Evolutionary conservation across 2,888 invertebrate species (phyloP).

Genomic region (Anthrax anthrax): DNA sequence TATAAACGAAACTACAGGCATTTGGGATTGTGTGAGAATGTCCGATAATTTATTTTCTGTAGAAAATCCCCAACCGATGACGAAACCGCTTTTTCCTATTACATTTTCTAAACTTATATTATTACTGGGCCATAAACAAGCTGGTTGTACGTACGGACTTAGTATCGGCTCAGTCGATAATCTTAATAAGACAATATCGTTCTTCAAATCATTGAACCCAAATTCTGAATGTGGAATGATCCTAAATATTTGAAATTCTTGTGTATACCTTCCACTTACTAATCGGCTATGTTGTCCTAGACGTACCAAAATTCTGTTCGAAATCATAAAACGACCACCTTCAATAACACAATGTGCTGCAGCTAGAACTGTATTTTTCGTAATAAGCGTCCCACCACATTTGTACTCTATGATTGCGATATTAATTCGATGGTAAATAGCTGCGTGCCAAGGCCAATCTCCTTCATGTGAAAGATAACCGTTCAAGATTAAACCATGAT

Average conservation of each 20-base stretch:
- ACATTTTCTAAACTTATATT: slow-evolving; percentile 8
- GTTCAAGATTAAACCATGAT: slow-evolving; percentile 24
- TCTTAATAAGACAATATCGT: slow-evolving; percentile 30
- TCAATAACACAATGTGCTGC: slow-evolving; percentile 23
- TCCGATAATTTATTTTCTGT: slow-evolving; percentile 20
- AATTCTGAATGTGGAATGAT: slow-evolving; percentile 8
- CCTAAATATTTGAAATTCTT: slow-evolving; percentile 19
- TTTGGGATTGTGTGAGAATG: slow-evolving; percentile 19
- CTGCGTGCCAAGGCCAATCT: slow-evolving; percentile 36
- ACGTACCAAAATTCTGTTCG: slow-evolving; percentile 24
- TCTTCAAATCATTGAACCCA: slow-evolving; percentile 6
- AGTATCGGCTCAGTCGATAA: slow-evolving; percentile 23
- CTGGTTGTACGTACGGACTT: slow-evolving; percentile 29
- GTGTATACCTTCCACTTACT: slow-evolving; percentile 23
- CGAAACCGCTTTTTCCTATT: slow-evolving; percentile 12
- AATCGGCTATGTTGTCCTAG: slow-evolving; percentile 30
- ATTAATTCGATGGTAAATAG: slow-evolving; percentile 19
- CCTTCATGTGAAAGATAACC: slow-evolving; percentile 28
- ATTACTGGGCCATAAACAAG: slow-evolving; percentile 27
- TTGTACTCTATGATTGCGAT: slow-evolving; percentile 14
- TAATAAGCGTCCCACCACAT: slow-evolving; percentile 33
- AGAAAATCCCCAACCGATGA: slow-evolving; percentile 33
- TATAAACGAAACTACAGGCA: slow-evolving; percentile 24
- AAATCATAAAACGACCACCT: slow-evolving; percentile 19
- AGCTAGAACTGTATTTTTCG: slow-evolving; percentile 27